These are phyloP conservation scores for Psilopogon haemacephalus DNA, from an alignment of 2,113 vertebrate genomes.

Conservation along the genomic window DNA sequence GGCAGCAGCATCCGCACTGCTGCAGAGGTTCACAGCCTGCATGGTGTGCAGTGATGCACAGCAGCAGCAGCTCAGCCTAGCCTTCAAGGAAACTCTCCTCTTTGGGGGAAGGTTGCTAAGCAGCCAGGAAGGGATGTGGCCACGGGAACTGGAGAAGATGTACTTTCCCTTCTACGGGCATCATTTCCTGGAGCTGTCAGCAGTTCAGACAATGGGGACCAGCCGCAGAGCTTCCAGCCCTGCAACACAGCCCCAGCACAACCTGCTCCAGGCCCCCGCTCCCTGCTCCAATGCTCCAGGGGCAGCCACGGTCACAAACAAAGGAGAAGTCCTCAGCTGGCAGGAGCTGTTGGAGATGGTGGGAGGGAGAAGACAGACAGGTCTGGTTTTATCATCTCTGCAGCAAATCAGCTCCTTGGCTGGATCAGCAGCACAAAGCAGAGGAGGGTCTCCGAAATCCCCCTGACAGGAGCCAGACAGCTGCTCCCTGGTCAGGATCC, in stretches of 20 bases:
- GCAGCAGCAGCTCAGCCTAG: constrained; percentile 59
- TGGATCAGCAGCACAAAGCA: not conserved
- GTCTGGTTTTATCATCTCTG: not conserved
- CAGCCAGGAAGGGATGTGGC: constrained; percentile 72
- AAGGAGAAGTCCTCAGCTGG: not conserved
- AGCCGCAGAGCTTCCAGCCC: not conserved
- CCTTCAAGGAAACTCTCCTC: constrained; percentile 69
- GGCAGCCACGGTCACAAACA: not conserved
- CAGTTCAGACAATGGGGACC: not conserved
- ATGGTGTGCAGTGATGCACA: not conserved
- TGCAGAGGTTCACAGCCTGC: not conserved
- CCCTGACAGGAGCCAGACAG: accelerated
- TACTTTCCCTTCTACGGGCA: constrained; percentile 62
- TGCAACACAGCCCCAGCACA: accelerated
- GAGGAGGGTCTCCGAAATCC: not conserved
- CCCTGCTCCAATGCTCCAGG: not conserved
- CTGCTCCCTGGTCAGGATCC: not conserved
- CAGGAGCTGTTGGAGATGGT: not conserved
- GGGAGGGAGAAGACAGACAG: not conserved
- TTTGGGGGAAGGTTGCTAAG: constrained; percentile 75
- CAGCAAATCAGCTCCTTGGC: not conserved
- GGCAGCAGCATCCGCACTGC: not conserved
- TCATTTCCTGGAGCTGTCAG: not conserved
- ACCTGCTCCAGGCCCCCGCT: not conserved
- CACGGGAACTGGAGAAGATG: constrained; percentile 36